These are phyloP conservation scores for Micromesistius poutassou DNA, from an alignment of 2,797 vertebrate species.

Conservation along the genomic window DNA sequence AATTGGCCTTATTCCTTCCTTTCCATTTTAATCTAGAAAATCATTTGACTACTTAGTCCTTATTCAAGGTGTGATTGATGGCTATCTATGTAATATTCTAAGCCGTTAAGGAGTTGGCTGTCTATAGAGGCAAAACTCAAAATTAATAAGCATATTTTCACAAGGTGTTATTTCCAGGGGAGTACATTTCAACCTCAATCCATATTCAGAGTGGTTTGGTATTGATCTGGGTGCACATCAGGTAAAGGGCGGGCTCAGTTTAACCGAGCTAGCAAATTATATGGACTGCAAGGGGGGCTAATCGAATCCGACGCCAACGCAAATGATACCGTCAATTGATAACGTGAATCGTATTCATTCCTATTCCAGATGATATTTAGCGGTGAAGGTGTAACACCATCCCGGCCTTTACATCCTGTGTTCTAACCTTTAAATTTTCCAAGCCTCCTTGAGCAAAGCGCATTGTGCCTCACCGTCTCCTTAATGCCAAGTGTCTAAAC, in stretches of 20 bases:
- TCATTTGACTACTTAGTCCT: neutral
- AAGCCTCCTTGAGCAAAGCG: no score
- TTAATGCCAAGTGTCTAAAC: no score
- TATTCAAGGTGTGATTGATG: neutral
- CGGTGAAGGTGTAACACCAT: neutral
- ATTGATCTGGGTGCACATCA: conserved; percentile 69
- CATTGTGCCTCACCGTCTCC: no score
- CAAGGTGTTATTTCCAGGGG: conserved; percentile 37
- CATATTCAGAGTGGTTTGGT: conserved; percentile 69
- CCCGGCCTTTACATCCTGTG: neutral
- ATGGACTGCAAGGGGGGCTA: conserved; percentile 73
- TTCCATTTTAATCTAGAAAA: neutral
- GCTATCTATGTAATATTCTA: neutral
- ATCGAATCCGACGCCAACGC: conserved; percentile 70
- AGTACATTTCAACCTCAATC: conserved; percentile 60
- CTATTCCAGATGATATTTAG: conserved; percentile 41
- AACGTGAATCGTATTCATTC: conserved; percentile 54
- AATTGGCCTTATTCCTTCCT: neutral
- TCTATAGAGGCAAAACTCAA: conserved; percentile 25
- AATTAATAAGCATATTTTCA: conserved; percentile 36
- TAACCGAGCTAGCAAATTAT: conserved; percentile 67
- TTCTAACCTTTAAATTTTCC: neutral
- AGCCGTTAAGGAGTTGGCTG: no score
- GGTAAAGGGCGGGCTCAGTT: conserved; percentile 70
- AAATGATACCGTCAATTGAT: conserved; percentile 67